Percentiles rank a stretch among this genome's conserved stretches.
phyloP scores from a whole-genome alignment of 1,140 invertebrate species.

The Diorhabda carinulata region DNA sequence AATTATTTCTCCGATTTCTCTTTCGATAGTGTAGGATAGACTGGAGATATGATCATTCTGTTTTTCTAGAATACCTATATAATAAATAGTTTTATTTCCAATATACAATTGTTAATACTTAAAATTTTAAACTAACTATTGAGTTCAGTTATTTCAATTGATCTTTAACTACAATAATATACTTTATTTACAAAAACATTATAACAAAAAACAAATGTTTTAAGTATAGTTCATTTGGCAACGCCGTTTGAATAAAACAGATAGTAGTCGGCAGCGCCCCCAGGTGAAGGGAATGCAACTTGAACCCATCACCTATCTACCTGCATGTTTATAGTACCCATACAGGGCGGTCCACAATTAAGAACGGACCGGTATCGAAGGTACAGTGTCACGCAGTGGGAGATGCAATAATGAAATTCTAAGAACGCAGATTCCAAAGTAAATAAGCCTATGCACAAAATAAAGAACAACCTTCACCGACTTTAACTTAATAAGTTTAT shows the following conservation, averaged over 20 bases:
- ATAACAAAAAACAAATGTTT: background rate
- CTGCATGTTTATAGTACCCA: background rate
- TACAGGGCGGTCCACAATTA: background rate
- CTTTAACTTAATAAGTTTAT: background rate
- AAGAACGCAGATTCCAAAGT: background rate
- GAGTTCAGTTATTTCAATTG: no score
- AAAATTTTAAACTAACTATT: no score
- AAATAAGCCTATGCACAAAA: background rate
- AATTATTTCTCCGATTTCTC: no score
- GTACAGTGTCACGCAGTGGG: background rate
- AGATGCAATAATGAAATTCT: background rate
- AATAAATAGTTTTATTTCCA: no score
- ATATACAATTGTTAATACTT: no score
- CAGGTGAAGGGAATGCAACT: constrained; percentile 1
- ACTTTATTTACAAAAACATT: background rate
- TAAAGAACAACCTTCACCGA: background rate
- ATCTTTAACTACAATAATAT: background rate
- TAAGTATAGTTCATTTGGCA: background rate
- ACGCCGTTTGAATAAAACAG: background rate
- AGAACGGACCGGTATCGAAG: background rate
- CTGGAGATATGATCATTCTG: no score
- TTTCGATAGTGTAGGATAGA: no score
- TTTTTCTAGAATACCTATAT: no score
- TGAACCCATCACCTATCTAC: background rate
- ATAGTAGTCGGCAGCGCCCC: background rate